Conservation (phyloP, 1,140 invertebrate genomes). For the Diploscapter pachys region DNA sequence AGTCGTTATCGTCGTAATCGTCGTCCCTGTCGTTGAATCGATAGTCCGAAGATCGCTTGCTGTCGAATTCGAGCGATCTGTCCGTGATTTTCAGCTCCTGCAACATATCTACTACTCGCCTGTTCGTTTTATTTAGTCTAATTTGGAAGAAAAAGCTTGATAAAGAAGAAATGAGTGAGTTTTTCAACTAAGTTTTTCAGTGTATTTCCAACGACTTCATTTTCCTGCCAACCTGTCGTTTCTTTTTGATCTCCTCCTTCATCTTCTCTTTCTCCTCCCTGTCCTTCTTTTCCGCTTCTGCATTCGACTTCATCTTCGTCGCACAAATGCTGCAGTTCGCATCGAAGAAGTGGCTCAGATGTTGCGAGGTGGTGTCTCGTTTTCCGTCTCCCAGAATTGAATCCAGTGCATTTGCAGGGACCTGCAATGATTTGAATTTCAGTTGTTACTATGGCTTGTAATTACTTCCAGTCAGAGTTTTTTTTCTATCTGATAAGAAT, state of each 20-base stretch:
- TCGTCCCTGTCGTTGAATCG: too few relatives aligned
- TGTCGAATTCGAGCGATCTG: too few relatives aligned
- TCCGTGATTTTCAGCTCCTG: too few relatives aligned
- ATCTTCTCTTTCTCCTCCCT: background rate
- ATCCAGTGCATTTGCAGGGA: background rate
- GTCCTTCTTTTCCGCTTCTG: background rate
- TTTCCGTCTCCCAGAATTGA: background rate
- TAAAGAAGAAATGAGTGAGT: too few relatives aligned
- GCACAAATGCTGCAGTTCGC: constrained; percentile 4
- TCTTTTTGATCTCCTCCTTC: background rate
- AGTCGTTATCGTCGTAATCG: too few relatives aligned
- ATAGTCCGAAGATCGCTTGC: too few relatives aligned
- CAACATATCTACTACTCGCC: background rate
- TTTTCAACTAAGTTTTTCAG: background rate
- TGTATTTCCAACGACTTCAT: background rate
- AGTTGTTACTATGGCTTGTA: too few relatives aligned
- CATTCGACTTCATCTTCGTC: background rate
- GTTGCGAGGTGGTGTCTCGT: background rate
- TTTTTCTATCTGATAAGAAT: too few relatives aligned
- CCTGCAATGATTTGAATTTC: too few relatives aligned
- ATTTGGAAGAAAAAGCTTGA: too few relatives aligned
- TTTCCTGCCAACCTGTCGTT: background rate
- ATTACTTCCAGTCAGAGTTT: too few relatives aligned
- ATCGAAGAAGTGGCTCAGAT: background rate
- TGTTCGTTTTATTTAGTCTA: background rate